Percentiles rank a stretch among this genome's conserved stretches.
Evolutionary conservation across 2,113 vertebrate genomes (phyloP).

Genomic region (Brachyhypopomus gauderio): DNA sequence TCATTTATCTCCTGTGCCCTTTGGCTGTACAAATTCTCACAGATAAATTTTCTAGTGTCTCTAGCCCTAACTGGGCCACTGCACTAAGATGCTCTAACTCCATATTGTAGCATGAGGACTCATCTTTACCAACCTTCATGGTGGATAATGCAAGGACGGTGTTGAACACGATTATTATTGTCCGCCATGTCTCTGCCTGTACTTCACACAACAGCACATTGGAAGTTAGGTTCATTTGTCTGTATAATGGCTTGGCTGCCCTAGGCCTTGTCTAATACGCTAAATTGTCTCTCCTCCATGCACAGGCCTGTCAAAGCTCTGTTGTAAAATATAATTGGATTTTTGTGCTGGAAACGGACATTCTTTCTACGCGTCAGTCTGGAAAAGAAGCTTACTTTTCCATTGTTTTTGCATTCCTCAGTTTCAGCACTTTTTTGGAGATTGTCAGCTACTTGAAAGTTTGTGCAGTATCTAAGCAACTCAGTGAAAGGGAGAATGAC

Average conservation of each 20-base stretch:
- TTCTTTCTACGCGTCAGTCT: slow-evolving; percentile 6
- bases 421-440: slow-evolving; percentile 42
- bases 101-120: slow-evolving; percentile 38
- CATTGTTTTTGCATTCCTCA: not conserved
- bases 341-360: slow-evolving; percentile 46
- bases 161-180: slow-evolving; percentile 54
- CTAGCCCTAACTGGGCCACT: slow-evolving; percentile 55
- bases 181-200: slow-evolving; percentile 35
- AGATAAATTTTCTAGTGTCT: slow-evolving; percentile 44
- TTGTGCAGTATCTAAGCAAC: slow-evolving; percentile 40
- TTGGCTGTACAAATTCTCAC: slow-evolving; percentile 34
- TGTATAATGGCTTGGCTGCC: slow-evolving; percentile 46
- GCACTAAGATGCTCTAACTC: slow-evolving; percentile 37
- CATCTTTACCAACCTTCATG: slow-evolving; percentile 54
- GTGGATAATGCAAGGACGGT: slow-evolving; percentile 55
- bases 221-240: slow-evolving; percentile 42
- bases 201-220: slow-evolving; percentile 38
- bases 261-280: slow-evolving; percentile 38
- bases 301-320: slow-evolving; percentile 49
- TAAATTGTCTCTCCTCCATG: slow-evolving; percentile 46
- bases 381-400: slow-evolving; percentile 34
- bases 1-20: slow-evolving; percentile 46
- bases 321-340: slow-evolving; percentile 51
- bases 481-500: slow-evolving; percentile 29
- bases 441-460: not conserved